A percentile compares a stretch with the other conserved stretches of the same genome.
These are phyloP conservation scores for Gymnothorax javanicus DNA, from an alignment of 2,797 vertebrate species.

Conservation along the genomic window DNA sequence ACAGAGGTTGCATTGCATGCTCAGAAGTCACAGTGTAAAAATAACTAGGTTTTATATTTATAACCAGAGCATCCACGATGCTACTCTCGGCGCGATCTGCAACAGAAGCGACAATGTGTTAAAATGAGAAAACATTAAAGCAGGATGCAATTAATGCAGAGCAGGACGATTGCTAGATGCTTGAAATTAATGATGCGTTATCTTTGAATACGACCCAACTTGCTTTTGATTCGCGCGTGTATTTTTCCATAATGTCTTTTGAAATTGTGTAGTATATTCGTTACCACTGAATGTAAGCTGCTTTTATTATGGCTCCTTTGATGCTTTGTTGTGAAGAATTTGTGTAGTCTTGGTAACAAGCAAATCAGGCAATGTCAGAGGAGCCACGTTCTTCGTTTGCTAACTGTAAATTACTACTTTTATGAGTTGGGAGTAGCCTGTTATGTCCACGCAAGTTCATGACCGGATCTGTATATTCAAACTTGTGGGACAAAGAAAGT, in stretches of 20 bases:
- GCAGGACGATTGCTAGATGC: neutral
- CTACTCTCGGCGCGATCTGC: neutral
- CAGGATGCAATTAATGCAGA: neutral
- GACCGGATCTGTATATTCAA: neutral
- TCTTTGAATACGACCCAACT: neutral
- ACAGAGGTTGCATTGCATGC: neutral
- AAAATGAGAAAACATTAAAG: neutral
- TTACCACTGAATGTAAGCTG: neutral
- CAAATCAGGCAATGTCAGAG: neutral
- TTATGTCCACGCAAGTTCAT: no score
- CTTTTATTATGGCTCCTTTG: neutral
- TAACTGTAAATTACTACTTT: neutral
- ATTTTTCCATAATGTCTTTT: neutral
- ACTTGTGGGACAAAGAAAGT: neutral
- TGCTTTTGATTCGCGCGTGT: neutral
- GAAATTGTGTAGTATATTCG: neutral
- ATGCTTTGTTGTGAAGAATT: neutral
- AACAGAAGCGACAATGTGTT: neutral
- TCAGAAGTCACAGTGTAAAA: neutral
- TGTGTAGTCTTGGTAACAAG: neutral
- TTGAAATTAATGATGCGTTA: neutral
- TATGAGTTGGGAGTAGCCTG: neutral
- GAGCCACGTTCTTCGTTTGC: neutral
- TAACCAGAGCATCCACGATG: neutral
- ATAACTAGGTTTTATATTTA: neutral